Evolutionary conservation across 2,797 vertebrate genomes (phyloP).

Genomic region (Leucoraja ocellata): DNA sequence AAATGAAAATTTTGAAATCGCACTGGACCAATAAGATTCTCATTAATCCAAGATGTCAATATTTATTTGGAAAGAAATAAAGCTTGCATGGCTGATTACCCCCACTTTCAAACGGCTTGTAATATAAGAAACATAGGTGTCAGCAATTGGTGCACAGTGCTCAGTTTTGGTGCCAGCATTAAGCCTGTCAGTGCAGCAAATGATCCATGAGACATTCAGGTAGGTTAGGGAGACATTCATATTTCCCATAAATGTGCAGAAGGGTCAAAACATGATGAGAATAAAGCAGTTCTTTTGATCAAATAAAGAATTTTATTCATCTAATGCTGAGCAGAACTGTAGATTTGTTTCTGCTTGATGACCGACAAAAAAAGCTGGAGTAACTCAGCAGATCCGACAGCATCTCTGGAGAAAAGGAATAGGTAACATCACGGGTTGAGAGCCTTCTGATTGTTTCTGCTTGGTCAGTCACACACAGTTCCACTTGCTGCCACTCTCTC

Average conservation of each 20-base stretch:
- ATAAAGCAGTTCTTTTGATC: neutral
- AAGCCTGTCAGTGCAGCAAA: neutral
- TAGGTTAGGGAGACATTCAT: neutral
- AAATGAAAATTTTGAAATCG: neutral
- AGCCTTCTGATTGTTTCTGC: no score
- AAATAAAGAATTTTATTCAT: neutral
- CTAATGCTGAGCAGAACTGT: neutral
- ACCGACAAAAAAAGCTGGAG: no score
- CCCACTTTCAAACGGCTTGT: neutral
- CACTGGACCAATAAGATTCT: neutral
- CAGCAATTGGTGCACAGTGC: neutral
- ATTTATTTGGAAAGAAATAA: neutral
- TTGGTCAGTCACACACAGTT: no score
- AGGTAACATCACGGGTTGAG: no score
- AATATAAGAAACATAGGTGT: neutral
- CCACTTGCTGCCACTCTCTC: no score
- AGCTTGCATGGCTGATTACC: neutral
- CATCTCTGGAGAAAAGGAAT: no score
- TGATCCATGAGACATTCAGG: neutral
- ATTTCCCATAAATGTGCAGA: neutral
- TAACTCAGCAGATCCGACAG: no score
- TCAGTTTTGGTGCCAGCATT: neutral
- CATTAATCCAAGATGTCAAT: neutral
- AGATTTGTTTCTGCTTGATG: no score
- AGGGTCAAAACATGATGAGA: neutral